phyloP scores from a whole-genome alignment of 2,113 vertebrate species.

The Varanus komodoensis region DNA sequence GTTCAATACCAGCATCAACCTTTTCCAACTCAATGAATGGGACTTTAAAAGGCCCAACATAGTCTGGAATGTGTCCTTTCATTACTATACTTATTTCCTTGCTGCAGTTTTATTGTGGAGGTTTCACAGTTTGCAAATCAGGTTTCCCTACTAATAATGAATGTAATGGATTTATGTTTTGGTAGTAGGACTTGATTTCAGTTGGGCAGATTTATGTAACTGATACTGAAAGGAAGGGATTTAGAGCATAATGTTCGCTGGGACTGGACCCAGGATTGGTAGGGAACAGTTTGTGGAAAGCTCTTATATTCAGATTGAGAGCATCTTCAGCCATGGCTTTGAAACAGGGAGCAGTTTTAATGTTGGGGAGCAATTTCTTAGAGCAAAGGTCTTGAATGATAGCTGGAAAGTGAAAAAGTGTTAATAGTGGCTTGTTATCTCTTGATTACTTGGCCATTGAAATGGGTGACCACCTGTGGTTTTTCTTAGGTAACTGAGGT shows the following conservation, averaged over 20 bases:
- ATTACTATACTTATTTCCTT: not conserved
- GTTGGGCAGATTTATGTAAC: not conserved
- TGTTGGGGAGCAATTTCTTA: not conserved
- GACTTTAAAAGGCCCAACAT: not conserved
- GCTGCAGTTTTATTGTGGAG: not conserved
- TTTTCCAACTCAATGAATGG: not conserved
- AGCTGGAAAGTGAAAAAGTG: conserved; percentile 28
- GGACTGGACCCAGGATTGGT: not conserved
- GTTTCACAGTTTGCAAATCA: not conserved
- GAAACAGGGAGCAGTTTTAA: no score
- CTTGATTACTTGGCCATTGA: conserved; percentile 48
- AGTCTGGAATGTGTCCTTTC: not conserved
- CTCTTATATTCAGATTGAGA: not conserved
- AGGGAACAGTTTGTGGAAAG: not conserved
- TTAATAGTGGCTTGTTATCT: conserved; percentile 58
- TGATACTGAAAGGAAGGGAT: not conserved
- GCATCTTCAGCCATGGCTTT: not conserved
- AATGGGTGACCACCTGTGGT: conserved; percentile 46
- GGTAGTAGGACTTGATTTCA: not conserved
- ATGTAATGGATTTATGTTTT: not conserved
- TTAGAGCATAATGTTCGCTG: not conserved
- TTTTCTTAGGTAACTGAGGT: conserved; percentile 19
- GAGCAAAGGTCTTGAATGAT: not conserved
- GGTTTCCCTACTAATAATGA: not conserved
- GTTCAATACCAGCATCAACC: not conserved